Conservation (phyloP, 2,888 invertebrate species). For the Leptinotarsa haldemani region DNA sequence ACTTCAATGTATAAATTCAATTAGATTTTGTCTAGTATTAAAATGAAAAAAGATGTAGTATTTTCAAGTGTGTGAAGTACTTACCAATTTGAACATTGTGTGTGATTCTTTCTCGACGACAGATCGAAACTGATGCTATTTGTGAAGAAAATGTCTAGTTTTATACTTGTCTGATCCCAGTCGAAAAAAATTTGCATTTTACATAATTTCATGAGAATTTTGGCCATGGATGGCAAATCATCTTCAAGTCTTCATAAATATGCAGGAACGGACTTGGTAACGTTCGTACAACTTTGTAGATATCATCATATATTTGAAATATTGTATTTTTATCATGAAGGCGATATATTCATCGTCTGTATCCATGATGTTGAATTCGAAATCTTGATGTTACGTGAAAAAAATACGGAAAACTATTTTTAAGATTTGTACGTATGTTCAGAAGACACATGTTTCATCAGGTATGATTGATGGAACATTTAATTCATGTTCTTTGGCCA, state of each 20-base stretch:
- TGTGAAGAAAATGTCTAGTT: constrained; percentile 18
- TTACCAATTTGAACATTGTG: constrained; percentile 32
- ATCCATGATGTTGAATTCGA: too few species aligned
- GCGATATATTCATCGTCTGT: too few species aligned
- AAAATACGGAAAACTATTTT: too few species aligned
- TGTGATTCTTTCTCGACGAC: constrained; percentile 18
- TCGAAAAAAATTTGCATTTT: constrained; percentile 23
- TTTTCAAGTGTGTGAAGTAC: constrained; percentile 2
- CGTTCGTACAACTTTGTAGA: background rate
- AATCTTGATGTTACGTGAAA: too few species aligned
- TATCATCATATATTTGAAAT: background rate
- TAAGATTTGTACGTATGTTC: too few species aligned
- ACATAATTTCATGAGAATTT: constrained; percentile 13
- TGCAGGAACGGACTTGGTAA: background rate
- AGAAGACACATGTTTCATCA: too few species aligned
- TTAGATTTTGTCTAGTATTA: too few species aligned
- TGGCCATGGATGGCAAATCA: constrained; percentile 3
- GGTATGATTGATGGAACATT: too few species aligned
- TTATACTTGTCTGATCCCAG: constrained; percentile 28
- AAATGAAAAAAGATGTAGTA: too few species aligned
- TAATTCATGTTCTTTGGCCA: too few species aligned
- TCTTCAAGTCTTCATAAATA: constrained; percentile 1
- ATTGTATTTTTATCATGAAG: background rate
- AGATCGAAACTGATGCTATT: constrained; percentile 25
- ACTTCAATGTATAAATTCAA: too few species aligned